Conservation (phyloP, 2,888 invertebrate genomes). For the Rhabditoides inermis region DNA sequence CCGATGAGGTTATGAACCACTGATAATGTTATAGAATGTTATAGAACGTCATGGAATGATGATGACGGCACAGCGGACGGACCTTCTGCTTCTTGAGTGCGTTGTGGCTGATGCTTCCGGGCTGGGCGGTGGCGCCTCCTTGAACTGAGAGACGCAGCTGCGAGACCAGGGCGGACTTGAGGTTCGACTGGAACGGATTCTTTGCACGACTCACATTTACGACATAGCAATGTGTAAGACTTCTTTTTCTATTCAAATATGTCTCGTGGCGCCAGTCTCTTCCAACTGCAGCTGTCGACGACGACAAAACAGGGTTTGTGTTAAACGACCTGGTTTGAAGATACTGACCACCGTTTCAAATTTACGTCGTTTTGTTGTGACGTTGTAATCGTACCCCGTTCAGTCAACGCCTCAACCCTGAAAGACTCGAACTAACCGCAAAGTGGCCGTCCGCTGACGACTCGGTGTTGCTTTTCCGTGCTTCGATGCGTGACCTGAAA, state of each 20-base stretch:
- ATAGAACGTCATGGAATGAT: too few relatives aligned
- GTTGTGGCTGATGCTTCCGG: slow-evolving; percentile 45
- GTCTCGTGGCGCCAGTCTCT: too few relatives aligned
- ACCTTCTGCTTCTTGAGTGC: slow-evolving; percentile 48
- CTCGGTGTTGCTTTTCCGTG: slow-evolving; percentile 45
- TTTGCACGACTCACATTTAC: not conserved
- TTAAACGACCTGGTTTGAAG: too few relatives aligned
- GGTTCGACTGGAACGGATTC: slow-evolving; percentile 35
- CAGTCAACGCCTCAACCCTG: too few relatives aligned
- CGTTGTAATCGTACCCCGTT: too few relatives aligned
- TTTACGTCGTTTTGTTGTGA: too few relatives aligned
- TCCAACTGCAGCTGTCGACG: too few relatives aligned
- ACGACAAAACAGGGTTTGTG: too few relatives aligned
- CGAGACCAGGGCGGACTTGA: slow-evolving; percentile 45
- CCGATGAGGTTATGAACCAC: too few relatives aligned
- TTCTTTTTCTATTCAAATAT: too few relatives aligned
- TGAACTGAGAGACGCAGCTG: slow-evolving; percentile 47
- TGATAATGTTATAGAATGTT: too few relatives aligned
- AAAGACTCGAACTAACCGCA: slow-evolving; percentile 25
- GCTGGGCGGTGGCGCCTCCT: slow-evolving; percentile 50
- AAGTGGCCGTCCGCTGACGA: slow-evolving; percentile 39
- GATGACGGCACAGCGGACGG: not conserved
- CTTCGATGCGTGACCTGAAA: slow-evolving; percentile 51
- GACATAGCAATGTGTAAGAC: not conserved
- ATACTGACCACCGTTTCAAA: too few relatives aligned